A percentile compares a stretch with the other conserved stretches of the same genome.
Evolutionary conservation across 2,113 vertebrate genomes (phyloP).

Genomic region (Trichomycterus rosablanca): DNA sequence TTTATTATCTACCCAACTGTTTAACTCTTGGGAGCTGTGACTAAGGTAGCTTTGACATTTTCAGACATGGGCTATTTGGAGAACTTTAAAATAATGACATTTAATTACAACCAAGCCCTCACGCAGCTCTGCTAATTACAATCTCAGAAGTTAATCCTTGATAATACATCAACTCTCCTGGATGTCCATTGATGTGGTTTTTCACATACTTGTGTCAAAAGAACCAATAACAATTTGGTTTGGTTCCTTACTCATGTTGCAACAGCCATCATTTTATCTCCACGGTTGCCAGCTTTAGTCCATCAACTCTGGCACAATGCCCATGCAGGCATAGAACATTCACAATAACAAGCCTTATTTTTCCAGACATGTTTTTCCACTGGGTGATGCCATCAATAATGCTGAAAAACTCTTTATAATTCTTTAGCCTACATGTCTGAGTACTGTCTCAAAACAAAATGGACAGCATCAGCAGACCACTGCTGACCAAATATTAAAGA

Average conservation of each 20-base stretch:
- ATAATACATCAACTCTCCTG: constrained; percentile 66
- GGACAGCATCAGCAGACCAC: no score
- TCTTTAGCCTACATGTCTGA: no score
- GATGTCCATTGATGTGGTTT: constrained; percentile 6
- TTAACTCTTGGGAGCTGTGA: not conserved
- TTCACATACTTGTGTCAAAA: constrained; percentile 15
- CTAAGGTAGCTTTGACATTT: constrained; percentile 46
- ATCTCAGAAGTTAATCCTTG: constrained; percentile 67
- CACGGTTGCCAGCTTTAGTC: constrained; percentile 28
- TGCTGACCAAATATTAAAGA: no score
- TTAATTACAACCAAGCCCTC: constrained; percentile 69
- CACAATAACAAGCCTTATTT: constrained; percentile 29
- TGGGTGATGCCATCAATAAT: no score
- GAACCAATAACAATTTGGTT: constrained; percentile 16
- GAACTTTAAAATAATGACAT: constrained; percentile 58
- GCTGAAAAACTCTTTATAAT: constrained; percentile 17
- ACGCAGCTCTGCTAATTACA: constrained; percentile 66
- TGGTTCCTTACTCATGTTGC: constrained; percentile 12
- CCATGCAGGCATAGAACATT: constrained; percentile 4
- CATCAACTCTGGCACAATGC: constrained; percentile 19
- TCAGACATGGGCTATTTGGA: not conserved
- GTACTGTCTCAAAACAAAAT: no score
- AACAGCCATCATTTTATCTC: constrained; percentile 13
- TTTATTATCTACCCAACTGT: not conserved
- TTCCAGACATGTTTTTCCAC: no score